Percentiles rank a stretch among this genome's conserved stretches.
Evolutionary conservation across 2,797 vertebrate species (phyloP).

Genomic region (Ptychadena robeensis): DNA sequence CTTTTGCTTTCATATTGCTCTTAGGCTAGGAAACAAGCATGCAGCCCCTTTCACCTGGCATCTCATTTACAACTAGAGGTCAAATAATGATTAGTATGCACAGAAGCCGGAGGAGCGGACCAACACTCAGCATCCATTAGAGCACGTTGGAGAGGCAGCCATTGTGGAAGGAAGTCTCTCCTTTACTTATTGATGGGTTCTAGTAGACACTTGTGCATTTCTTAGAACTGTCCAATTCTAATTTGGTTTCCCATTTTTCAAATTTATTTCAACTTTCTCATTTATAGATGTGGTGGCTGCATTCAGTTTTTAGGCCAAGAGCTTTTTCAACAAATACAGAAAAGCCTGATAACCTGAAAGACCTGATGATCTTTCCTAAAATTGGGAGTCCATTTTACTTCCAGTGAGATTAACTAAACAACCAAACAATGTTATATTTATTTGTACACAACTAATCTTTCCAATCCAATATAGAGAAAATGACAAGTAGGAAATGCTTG

Average conservation of each 20-base stretch:
- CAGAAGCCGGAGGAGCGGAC: constrained; percentile 27
- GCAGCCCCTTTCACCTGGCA: constrained; percentile 74
- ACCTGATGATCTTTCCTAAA: no score
- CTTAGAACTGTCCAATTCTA: neutral
- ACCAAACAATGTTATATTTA: no score
- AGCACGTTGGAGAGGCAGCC: constrained; percentile 16
- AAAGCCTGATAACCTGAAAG: no score
- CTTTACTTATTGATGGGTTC: neutral
- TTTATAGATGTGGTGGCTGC: neutral
- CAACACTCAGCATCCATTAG: constrained; percentile 23
- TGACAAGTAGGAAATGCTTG: no score
- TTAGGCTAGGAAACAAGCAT: constrained; percentile 70
- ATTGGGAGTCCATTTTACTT: no score
- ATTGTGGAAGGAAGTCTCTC: constrained; percentile 2
- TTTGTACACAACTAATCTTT: no score
- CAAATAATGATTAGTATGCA: constrained; percentile 67
- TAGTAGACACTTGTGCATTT: neutral
- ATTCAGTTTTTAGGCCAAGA: neutral
- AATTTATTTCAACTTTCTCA: neutral
- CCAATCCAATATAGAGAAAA: no score
- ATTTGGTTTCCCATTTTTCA: no score
- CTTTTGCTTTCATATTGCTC: constrained; percentile 72
- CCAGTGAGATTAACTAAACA: no score
- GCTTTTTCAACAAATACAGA: no score
- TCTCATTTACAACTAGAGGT: constrained; percentile 74